Percentiles rank a stretch among this genome's conserved stretches.
Conservation (phyloP, 2,888 invertebrate genomes). For the Dryomyza anilis region DNA sequence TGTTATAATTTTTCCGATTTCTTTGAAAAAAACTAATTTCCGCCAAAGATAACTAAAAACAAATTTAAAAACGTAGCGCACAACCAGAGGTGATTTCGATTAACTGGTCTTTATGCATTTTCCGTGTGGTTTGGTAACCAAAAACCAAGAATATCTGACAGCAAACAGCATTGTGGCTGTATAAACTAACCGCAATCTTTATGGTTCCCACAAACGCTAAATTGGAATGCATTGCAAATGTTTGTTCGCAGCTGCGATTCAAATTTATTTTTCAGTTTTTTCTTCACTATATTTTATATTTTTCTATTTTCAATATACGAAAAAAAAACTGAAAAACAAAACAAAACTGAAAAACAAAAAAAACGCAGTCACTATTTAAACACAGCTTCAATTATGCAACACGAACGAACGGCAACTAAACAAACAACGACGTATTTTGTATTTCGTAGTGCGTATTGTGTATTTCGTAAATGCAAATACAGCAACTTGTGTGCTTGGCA, state of each 20-base stretch:
- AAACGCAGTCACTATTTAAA: too few relatives aligned
- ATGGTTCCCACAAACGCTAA: not conserved
- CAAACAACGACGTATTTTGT: not conserved
- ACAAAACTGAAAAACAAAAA: not conserved
- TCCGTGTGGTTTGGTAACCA: too few relatives aligned
- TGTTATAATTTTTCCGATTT: too few relatives aligned
- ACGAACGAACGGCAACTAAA: constrained; percentile 10
- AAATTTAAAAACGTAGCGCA: too few relatives aligned
- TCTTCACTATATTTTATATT: too few relatives aligned
- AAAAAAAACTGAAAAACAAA: too few relatives aligned
- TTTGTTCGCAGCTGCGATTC: not conserved
- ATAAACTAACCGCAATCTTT: not conserved
- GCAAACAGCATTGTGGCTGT: not conserved
- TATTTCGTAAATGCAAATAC: not conserved
- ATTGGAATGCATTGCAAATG: not conserved
- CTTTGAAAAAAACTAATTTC: too few relatives aligned
- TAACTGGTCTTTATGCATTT: too few relatives aligned
- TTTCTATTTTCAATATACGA: too few relatives aligned
- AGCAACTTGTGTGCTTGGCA: not conserved
- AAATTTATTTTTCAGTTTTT: not conserved
- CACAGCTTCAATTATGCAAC: constrained; percentile 8
- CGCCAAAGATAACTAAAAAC: too few relatives aligned
- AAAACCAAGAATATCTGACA: not conserved
- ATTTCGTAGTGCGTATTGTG: not conserved
- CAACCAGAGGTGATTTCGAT: too few relatives aligned